These are phyloP conservation scores for Struthidea cinerea DNA, from an alignment of 2,113 vertebrate species.

Conservation along the genomic window DNA sequence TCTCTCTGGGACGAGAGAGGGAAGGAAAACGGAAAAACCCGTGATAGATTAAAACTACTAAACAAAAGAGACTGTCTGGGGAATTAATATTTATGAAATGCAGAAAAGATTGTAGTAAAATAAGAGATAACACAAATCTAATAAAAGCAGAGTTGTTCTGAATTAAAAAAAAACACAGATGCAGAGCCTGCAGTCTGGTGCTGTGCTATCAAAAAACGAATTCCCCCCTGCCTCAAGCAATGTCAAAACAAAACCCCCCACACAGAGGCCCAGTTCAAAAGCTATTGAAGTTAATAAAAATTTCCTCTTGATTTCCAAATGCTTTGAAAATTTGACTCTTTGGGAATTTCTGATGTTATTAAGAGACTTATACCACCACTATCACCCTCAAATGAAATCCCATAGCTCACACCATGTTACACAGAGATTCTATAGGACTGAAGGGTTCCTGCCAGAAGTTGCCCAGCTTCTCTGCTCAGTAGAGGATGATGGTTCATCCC, in stretches of 20 bases:
- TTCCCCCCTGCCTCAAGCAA: background rate
- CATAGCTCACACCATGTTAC: background rate
- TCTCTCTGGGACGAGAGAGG: background rate
- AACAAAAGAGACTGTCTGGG: constrained; percentile 4
- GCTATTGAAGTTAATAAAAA: background rate
- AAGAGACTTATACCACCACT: background rate
- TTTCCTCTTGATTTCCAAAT: background rate
- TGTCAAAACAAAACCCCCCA: background rate
- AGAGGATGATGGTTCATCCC: background rate
- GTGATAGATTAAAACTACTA: constrained; percentile 21
- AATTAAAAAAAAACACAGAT: background rate
- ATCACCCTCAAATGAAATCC: background rate
- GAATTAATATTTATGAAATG: constrained; percentile 57
- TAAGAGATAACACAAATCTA: constrained; percentile 30
- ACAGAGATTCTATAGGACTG: background rate
- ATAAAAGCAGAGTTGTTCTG: constrained; percentile 30
- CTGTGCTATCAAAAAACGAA: background rate
- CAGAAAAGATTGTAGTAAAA: constrained; percentile 20
- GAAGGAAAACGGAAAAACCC: constrained; percentile 27
- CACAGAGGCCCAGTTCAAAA: background rate
- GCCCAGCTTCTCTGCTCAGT: background rate
- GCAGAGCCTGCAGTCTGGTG: background rate
- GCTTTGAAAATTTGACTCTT: background rate
- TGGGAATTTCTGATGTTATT: background rate
- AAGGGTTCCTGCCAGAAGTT: background rate